Conservation (phyloP, 1,140 invertebrate species). For the Asbolus verrucosus region DNA sequence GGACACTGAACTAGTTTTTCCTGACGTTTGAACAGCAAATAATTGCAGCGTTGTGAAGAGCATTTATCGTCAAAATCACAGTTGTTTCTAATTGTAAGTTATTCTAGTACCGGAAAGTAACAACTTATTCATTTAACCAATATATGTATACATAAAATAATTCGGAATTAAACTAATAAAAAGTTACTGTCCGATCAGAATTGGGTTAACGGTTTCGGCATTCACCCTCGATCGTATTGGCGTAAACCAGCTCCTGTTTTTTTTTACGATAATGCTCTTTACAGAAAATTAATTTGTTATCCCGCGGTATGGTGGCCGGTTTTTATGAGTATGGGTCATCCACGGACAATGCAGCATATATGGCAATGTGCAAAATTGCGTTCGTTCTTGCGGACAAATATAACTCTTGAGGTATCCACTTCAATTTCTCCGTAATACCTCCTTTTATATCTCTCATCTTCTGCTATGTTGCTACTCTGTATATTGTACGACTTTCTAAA, state of each 20-base stretch:
- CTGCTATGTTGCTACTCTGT: constrained; percentile 7
- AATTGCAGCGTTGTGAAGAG: no score
- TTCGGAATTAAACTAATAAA: constrained; percentile 16
- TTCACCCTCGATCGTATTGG: constrained; percentile 13
- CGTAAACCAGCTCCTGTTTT: constrained; percentile 12
- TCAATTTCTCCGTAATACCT: constrained; percentile 20
- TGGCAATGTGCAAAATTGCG: constrained; percentile 29
- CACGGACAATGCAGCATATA: constrained; percentile 7
- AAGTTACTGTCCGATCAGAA: constrained; percentile 2
- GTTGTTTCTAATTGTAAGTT: no score
- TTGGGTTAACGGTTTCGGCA: neutral
- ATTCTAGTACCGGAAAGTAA: no score
- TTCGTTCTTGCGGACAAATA: constrained; percentile 21
- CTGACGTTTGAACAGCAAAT: no score
- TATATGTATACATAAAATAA: constrained; percentile 27
- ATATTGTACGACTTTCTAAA: constrained; percentile 23
- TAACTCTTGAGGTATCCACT: constrained; percentile 36
- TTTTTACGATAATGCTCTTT: constrained; percentile 29
- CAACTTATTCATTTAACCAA: no score
- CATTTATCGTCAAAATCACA: no score
- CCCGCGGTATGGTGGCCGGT: neutral
- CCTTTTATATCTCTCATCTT: constrained; percentile 10
- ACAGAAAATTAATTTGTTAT: constrained; percentile 30
- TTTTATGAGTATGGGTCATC: constrained; percentile 33
- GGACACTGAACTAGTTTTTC: no score